These are phyloP conservation scores for Paramisgurnus dabryanus DNA, from an alignment of 2,113 vertebrate genomes.

Conservation along the genomic window DNA sequence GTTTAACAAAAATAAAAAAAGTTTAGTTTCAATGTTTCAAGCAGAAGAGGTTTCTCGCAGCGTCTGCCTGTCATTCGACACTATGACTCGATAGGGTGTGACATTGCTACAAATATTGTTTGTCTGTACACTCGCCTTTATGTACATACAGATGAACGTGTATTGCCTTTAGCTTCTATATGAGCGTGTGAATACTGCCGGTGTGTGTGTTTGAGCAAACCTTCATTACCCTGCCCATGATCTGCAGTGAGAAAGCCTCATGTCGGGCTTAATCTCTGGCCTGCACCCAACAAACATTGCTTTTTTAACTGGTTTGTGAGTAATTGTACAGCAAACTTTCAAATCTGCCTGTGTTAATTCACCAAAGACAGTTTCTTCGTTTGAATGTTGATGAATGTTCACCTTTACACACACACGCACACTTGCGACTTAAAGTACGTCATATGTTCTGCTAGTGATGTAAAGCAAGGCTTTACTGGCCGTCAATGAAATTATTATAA, in stretches of 20 bases:
- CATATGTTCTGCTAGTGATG: neutral
- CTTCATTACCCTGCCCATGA: conserved; percentile 23
- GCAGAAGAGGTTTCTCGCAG: conserved; percentile 55
- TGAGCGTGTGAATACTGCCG: conserved; percentile 30
- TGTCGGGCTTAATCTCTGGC: conserved; percentile 54
- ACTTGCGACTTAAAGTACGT: neutral
- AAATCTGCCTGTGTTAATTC: conserved; percentile 24
- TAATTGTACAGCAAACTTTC: conserved; percentile 49
- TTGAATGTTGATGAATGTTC: neutral
- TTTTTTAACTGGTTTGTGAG: conserved; percentile 18
- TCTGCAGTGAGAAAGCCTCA: conserved; percentile 21
- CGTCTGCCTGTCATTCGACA: conserved; percentile 67
- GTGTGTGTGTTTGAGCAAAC: conserved; percentile 42
- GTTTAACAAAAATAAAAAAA: conserved; percentile 18
- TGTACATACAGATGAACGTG: conserved; percentile 18
- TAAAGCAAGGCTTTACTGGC: neutral
- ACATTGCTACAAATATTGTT: conserved; percentile 2
- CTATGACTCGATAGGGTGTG: neutral
- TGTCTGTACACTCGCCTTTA: conserved; percentile 8
- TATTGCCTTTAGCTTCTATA: conserved; percentile 23
- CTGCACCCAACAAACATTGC: conserved; percentile 34
- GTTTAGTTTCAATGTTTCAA: conserved; percentile 13
- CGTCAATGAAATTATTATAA: neutral
- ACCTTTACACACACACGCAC: neutral
- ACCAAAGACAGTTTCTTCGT: conserved; percentile 23